Evolutionary conservation across 2,797 vertebrate species (phyloP).

Genomic region (Melanogrammus aeglefinus): DNA sequence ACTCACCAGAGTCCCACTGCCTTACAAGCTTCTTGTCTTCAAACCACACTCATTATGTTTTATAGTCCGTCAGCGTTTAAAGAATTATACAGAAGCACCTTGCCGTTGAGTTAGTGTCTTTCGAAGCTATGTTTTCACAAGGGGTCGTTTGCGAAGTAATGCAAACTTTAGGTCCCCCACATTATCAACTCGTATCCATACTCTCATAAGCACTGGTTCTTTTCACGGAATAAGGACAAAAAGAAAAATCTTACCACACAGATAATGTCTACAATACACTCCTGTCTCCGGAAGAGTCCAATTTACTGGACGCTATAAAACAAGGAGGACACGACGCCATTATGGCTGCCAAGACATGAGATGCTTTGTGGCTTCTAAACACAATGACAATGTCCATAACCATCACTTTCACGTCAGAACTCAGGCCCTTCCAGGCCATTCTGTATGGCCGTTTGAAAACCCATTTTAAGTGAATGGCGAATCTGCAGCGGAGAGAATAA

Average conservation of each 20-base stretch:
- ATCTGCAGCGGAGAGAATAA: not conserved
- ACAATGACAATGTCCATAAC: not conserved
- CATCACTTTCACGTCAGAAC: not conserved
- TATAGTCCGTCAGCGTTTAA: not conserved
- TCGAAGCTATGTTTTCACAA: not conserved
- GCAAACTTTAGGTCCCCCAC: not conserved
- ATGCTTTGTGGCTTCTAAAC: not conserved
- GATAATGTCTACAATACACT: not conserved
- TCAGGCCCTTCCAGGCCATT: not conserved
- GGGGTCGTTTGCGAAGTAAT: not conserved
- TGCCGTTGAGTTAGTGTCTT: not conserved
- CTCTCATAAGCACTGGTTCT: not conserved
- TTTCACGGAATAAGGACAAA: not conserved
- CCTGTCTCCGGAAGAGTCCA: not conserved
- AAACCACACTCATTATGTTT: not conserved
- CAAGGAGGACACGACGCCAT: not conserved
- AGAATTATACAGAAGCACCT: not conserved
- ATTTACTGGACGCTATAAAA: not conserved
- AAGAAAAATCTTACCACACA: not conserved
- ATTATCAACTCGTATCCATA: not conserved
- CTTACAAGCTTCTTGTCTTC: not conserved
- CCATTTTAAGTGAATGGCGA: not conserved
- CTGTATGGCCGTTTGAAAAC: not conserved
- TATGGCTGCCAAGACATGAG: not conserved
- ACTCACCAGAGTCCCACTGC: not conserved